Conservation (phyloP, 2,113 vertebrate genomes). For the Chloroceryle aenea region DNA sequence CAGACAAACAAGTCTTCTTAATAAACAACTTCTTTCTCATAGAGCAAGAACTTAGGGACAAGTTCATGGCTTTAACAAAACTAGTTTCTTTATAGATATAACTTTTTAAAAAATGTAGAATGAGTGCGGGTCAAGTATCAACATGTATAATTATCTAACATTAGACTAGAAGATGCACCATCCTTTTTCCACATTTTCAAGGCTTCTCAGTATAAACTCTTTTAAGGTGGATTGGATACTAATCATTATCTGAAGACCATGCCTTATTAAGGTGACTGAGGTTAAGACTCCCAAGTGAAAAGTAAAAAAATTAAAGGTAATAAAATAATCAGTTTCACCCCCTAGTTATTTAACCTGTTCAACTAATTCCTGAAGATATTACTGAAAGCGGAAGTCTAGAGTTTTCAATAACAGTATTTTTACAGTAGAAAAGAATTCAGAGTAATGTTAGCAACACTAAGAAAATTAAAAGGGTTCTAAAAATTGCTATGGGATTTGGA, state of each 20-base stretch:
- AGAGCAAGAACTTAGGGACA: neutral
- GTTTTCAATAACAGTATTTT: neutral
- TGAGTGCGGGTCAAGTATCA: neutral
- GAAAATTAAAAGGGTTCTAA: neutral
- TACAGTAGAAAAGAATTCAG: neutral
- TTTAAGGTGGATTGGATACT: neutral
- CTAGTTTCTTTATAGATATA: neutral
- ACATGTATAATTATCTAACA: neutral
- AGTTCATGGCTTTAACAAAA: neutral
- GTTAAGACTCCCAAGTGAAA: neutral
- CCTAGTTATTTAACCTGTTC: neutral
- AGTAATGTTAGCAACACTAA: neutral
- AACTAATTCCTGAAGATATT: neutral
- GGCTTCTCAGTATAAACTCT: neutral
- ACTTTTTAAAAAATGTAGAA: neutral
- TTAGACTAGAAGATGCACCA: rapidly evolving
- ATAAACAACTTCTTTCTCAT: neutral
- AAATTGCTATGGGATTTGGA: rapidly evolving
- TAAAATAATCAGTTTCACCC: neutral
- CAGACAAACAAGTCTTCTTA: neutral
- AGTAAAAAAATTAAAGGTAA: neutral
- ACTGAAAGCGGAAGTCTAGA: neutral
- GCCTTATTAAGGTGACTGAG: neutral
- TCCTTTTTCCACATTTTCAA: neutral
- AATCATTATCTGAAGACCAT: neutral